A percentile compares a stretch with the other conserved stretches of the same genome.
phyloP scores from a whole-genome alignment of 2,113 vertebrate species.

The Syngnathus typhle region DNA sequence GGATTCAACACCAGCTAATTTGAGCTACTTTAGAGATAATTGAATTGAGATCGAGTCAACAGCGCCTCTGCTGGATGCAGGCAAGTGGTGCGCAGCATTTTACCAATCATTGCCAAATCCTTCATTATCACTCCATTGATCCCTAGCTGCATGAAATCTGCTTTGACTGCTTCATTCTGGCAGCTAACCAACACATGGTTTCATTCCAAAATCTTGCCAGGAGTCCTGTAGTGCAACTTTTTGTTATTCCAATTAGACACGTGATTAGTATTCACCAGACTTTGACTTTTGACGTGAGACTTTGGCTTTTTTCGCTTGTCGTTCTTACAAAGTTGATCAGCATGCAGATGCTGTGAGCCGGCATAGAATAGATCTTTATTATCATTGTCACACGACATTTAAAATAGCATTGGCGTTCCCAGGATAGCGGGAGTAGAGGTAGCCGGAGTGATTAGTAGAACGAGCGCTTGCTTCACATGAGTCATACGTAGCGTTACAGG shows the following conservation, averaged over 20 bases:
- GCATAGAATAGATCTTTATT: conserved; percentile 10
- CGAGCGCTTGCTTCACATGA: conserved; percentile 41
- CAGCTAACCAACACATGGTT: conserved; percentile 2
- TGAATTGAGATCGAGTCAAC: neutral
- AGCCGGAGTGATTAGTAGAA: conserved; percentile 50
- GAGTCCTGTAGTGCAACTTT: conserved; percentile 12
- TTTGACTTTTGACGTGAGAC: conserved; percentile 21
- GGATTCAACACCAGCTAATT: too few relatives aligned
- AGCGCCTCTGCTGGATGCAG: neutral
- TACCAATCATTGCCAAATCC: neutral
- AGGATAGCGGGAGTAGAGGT: conserved; percentile 20
- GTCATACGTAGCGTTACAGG: conserved; percentile 28
- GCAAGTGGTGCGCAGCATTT: neutral
- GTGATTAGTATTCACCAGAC: conserved; percentile 46
- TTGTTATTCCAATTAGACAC: conserved; percentile 13
- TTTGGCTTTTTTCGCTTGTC: conserved; percentile 38
- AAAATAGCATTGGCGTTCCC: conserved; percentile 48
- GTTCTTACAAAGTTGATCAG: conserved; percentile 52
- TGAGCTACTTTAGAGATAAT: too few relatives aligned
- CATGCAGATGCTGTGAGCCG: conserved; percentile 39
- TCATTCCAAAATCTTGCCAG: conserved; percentile 14
- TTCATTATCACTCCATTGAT: neutral
- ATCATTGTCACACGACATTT: too few relatives aligned
- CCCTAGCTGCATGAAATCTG: neutral
- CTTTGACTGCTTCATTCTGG: conserved; percentile 1